Evolutionary conservation across 1,140 invertebrate species (phyloP).

Genomic region (Maconellicoccus hirsutus): DNA sequence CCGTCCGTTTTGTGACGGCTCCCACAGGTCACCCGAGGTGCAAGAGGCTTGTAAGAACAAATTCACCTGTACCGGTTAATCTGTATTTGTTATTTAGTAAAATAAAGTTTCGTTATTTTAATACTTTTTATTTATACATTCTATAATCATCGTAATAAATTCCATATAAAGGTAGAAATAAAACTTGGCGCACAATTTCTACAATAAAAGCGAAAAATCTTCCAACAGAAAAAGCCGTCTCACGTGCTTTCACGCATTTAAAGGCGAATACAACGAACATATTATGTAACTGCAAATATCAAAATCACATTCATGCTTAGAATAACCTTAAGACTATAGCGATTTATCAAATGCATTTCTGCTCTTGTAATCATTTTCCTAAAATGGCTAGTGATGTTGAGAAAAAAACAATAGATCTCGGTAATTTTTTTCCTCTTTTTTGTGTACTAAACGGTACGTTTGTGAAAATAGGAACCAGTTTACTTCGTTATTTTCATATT

Average conservation of each 20-base stretch:
- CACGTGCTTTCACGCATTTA: not conserved
- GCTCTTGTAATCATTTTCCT: too few species aligned
- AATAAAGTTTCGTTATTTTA: not conserved
- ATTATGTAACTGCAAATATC: not conserved
- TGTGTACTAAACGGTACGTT: not conserved
- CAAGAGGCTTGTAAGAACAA: constrained; percentile 35
- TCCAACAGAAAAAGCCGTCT: not conserved
- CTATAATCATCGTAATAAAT: not conserved
- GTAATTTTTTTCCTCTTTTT: not conserved
- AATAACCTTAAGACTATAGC: not conserved
- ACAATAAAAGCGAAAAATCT: not conserved
- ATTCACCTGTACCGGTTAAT: not conserved
- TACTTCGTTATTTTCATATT: not conserved
- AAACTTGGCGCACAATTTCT: not conserved
- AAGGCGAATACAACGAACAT: not conserved
- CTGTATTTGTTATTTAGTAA: not conserved
- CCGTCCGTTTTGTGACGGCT: constrained; percentile 95
- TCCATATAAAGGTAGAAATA: constrained; percentile 11
- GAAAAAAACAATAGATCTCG: not conserved
- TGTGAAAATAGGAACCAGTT: not conserved
- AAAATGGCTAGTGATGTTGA: not conserved
- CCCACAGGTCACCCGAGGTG: constrained; percentile 63
- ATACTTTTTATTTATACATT: not conserved
- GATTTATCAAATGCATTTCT: not conserved
- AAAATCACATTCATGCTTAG: not conserved